These are phyloP conservation scores for Spondyliosoma cantharus DNA, from an alignment of 2,797 vertebrate species.

Conservation along the genomic window DNA sequence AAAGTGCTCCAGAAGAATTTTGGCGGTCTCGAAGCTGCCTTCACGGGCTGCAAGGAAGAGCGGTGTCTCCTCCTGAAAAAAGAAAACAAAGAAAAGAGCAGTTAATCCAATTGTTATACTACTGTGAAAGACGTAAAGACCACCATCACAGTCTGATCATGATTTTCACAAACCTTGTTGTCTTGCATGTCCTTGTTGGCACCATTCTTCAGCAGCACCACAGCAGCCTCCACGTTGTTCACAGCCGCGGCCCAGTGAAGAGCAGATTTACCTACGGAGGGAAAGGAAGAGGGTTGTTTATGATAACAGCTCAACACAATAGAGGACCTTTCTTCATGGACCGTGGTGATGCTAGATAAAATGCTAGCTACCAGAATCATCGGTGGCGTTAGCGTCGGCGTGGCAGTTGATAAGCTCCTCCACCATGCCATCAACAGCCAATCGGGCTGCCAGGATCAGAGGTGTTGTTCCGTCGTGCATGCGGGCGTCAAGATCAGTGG, in stretches of 20 bases:
- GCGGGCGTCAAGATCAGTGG: constrained; percentile 96
- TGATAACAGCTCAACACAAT: constrained; percentile 14
- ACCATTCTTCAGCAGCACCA: constrained; percentile 94
- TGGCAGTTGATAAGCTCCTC: constrained; percentile 98
- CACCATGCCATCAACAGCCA: constrained; percentile 98
- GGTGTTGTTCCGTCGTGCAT: constrained; percentile 98
- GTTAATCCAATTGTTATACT: background rate
- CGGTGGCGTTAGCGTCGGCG: constrained; percentile 94
- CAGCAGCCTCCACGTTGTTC: constrained; percentile 94
- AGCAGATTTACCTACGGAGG: constrained; percentile 92
- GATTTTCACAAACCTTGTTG: constrained; percentile 89
- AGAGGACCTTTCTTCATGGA: background rate
- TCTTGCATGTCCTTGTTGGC: constrained; percentile 99
- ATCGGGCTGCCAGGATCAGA: constrained; percentile 92
- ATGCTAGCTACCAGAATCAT: constrained; percentile 90
- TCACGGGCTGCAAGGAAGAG: constrained; percentile 96
- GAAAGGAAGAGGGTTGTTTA: constrained; percentile 37
- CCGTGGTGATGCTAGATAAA: constrained; percentile 37
- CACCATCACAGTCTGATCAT: background rate
- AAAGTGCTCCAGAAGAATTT: constrained; percentile 95
- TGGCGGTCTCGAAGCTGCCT: constrained; percentile 96
- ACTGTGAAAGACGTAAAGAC: background rate
- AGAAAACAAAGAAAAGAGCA: background rate
- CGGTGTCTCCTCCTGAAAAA: constrained; percentile 94
- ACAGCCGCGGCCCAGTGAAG: constrained; percentile 98